Evolutionary conservation across 2,888 invertebrate genomes (phyloP).

Genomic region (Gastrophysa polygoni): DNA sequence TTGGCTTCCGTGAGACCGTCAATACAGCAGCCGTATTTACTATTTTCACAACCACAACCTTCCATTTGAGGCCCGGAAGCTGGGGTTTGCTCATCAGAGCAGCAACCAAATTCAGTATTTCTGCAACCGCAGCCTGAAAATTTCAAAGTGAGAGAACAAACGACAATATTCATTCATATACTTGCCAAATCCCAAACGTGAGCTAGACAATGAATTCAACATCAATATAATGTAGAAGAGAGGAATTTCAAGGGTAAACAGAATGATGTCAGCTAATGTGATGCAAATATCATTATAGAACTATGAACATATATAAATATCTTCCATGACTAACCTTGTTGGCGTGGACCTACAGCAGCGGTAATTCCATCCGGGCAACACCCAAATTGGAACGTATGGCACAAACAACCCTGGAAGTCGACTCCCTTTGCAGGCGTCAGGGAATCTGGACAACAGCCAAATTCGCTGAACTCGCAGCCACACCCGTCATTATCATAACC

Average conservation of each 20-base stretch:
- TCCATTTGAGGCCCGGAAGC: conserved; percentile 76
- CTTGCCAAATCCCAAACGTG: not conserved
- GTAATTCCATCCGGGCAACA: conserved; percentile 87
- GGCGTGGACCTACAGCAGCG: conserved; percentile 73
- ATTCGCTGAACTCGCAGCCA: conserved; percentile 73
- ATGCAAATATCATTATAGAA: too few relatives aligned
- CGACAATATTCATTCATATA: not conserved
- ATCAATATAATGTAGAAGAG: not conserved
- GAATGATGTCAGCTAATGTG: too few relatives aligned
- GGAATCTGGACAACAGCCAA: conserved; percentile 88
- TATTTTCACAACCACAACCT: conserved; percentile 83
- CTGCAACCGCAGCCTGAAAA: conserved; percentile 75
- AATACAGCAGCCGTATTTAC: conserved; percentile 83
- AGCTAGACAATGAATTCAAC: not conserved
- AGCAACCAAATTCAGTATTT: conserved; percentile 80
- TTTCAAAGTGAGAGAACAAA: not conserved
- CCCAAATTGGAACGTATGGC: conserved; percentile 86
- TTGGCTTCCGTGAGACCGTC: conserved; percentile 80
- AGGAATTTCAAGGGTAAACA: too few relatives aligned
- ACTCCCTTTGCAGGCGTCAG: conserved; percentile 77
- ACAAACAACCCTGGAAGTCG: conserved; percentile 81
- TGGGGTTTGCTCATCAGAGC: conserved; percentile 80
- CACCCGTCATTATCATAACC: conserved; percentile 84
- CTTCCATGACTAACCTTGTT: conserved; percentile 61
- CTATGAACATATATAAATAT: not conserved